Base-by-base conservation (phyloP, 1,140 invertebrate species). In the Brachionus manjavacas region DNA sequence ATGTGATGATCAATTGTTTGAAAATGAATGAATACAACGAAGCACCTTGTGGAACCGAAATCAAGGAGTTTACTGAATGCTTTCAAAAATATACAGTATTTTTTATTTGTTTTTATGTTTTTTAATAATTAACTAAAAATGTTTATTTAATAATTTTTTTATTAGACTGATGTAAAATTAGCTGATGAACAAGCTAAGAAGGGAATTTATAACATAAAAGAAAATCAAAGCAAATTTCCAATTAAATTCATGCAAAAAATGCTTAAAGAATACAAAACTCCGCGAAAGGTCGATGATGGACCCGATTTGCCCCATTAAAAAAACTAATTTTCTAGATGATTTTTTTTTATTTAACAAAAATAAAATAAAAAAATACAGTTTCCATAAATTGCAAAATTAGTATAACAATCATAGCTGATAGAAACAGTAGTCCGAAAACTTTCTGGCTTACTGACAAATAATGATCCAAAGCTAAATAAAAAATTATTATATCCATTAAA, bases 1-100 rank as follows among this genome's bases (percentile, higher is more conserved):
- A 81, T 28, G 52, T 81, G 1, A 81, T 81, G 79, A 81, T 81
- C 20, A 81, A 81, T 35, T 81, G 79, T 68, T 81, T 81, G 52
- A 81, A 81, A 35, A n/a, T 35, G 3, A 81, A 81, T 64, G 79
- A 81, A 14, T 81, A 81, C 39, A 81, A 81, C 16, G 79, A 81
- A 25, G 79, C 79, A 66, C 79, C 79, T 3, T 81, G 79, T 81
- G 64, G 52, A 4, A 2, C 52, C 3, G 52, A 81, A 23, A 68
- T 81, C n/a, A 81, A 81, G 52, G 39, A 60, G 8, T 81, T 81
- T 64, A 60, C 64, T 12, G 52, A 81, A 35, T 81, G 79, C 20
- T 81, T 64, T 81, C 12, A 81, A 64, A 60, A 60, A 64, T 81
- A 64, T 68, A 16, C 31, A 6, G 79, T 81, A 55, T 49, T 49